A percentile compares a stretch with the other conserved stretches of the same genome.
Conservation (phyloP, 2,797 vertebrate genomes). For the Melanotaenia trifasciata region DNA sequence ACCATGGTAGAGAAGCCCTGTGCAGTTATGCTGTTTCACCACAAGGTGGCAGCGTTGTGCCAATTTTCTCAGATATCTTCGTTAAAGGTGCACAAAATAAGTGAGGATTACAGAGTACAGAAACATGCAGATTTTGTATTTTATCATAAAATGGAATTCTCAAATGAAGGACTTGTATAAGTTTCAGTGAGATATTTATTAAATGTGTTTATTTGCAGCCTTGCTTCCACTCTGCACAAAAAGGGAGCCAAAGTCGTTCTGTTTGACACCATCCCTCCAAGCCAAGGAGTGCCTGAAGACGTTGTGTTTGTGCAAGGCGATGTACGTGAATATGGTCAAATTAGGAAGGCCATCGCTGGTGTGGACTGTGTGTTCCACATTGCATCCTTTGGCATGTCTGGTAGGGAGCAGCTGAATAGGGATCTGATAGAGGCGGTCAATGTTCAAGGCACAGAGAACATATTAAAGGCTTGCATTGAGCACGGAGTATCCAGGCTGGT, state of each 20-base stretch:
- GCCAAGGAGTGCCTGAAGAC: slow-evolving; percentile 80
- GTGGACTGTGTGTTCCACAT: slow-evolving; percentile 91
- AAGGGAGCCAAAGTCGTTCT: slow-evolving; percentile 85
- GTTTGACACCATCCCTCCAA: slow-evolving; percentile 86
- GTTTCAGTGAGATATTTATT: background rate
- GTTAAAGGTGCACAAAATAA: background rate
- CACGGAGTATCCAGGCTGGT: slow-evolving; percentile 85
- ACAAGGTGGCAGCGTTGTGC: slow-evolving; percentile 47
- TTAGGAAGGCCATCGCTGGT: slow-evolving; percentile 81
- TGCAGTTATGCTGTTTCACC: background rate
- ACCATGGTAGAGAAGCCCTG: background rate
- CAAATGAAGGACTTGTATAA: background rate
- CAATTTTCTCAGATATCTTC: background rate
- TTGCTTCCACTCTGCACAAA: slow-evolving; percentile 86
- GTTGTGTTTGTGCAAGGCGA: slow-evolving; percentile 87
- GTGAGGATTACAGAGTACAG: background rate
- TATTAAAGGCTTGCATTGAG: slow-evolving; percentile 86
- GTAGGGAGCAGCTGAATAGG: slow-evolving; percentile 91
- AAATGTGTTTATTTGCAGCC: slow-evolving; percentile 74
- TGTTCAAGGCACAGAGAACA: slow-evolving; percentile 88
- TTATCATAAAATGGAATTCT: background rate
- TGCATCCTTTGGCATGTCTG: slow-evolving; percentile 97
- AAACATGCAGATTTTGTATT: background rate
- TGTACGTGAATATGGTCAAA: slow-evolving; percentile 81
- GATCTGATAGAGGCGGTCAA: slow-evolving; percentile 90